phyloP scores from a whole-genome alignment of 1,140 invertebrate genomes.

The Anoplolepis gracilipes region DNA sequence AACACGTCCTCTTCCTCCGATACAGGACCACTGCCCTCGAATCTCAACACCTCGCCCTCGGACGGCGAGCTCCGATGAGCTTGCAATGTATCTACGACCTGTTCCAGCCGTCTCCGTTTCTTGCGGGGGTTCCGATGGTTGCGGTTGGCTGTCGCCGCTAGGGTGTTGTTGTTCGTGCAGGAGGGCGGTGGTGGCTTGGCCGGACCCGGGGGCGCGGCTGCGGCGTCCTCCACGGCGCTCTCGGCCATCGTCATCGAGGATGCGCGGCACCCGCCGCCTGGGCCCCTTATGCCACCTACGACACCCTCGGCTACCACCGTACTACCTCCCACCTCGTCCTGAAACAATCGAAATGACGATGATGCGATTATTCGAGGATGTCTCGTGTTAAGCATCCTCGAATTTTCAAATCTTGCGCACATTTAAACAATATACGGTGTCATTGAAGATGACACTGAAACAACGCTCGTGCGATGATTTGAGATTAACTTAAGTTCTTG shows the following conservation, averaged over 20 bases:
- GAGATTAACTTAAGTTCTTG: background rate
- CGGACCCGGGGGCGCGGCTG: constrained; percentile 85
- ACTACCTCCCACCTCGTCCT: constrained; percentile 82
- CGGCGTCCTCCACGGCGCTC: constrained; percentile 87
- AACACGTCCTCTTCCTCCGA: constrained; percentile 84
- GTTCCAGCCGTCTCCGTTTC: constrained; percentile 89
- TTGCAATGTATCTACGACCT: constrained; percentile 91
- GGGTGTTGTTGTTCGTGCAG: constrained; percentile 86
- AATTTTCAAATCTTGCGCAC: background rate
- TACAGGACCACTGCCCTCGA: constrained; percentile 83
- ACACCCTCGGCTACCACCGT: constrained; percentile 84
- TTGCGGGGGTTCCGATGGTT: constrained; percentile 89
- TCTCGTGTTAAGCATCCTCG: background rate
- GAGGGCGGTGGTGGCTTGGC: constrained; percentile 84
- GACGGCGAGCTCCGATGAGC: constrained; percentile 81
- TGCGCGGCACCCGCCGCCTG: constrained; percentile 87
- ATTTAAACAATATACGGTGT: background rate
- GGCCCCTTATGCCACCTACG: constrained; percentile 85
- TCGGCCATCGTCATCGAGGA: constrained; percentile 90
- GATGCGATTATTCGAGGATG: constrained; percentile 31
- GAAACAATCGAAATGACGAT: constrained; percentile 70
- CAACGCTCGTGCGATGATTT: background rate
- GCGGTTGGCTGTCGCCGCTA: constrained; percentile 88
- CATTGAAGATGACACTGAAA: background rate
- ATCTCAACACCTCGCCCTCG: constrained; percentile 81